Evolutionary conservation across 2,113 vertebrate species (phyloP), one percentile per base, ranked within the genome.

Genomic region (Erpornis zantholeuca): DNA sequence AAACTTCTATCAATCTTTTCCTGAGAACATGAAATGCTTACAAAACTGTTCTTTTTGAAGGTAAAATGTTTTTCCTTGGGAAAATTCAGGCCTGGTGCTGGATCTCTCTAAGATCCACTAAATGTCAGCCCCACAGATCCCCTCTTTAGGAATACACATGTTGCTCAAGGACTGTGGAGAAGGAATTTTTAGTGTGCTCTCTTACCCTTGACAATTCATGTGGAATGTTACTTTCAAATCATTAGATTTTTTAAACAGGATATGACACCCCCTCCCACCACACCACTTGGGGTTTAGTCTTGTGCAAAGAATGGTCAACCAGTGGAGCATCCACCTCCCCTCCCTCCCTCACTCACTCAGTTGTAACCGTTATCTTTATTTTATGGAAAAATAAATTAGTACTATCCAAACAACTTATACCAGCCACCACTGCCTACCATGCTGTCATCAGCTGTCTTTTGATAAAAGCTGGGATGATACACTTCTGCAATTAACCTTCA

Each of bases 401-500:
- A 21, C 29, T 61, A 76, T 54, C 38, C 3, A 8, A 49, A 40
- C 33, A 29, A 59, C 47, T 63, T 63, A 11, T 22, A 76, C 6
- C 42, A 79, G 11, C 7, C 13, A 64, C n/a, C 4, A 3, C 25
- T 6, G 4, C 25, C 22, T 24, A 53, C 64, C 0, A 1, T 27
- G 57, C 78, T 84, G 49, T 69, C 57, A 85, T 69, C 57, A 85
- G 31, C 16, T 76, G 49, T 40, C 44, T 68, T 88, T 70, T 42
- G 63, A 70, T 47, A 70, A 82, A 82, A 79, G 42, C 54, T 69
- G 11, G 24, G 28, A 54, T 33, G 44, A 40, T 40, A 49, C 50
- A 21, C 38, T 61, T 80, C 33, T 54, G 59, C 25, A 90, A 94
- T 70, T 94, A 97, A 93, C 54, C 52, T 86, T 70, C 52, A 54